A percentile compares a stretch with the other conserved stretches of the same genome.
Evolutionary conservation across 2,888 invertebrate genomes (phyloP).

Genomic region (Caradrina clavipalpis): DNA sequence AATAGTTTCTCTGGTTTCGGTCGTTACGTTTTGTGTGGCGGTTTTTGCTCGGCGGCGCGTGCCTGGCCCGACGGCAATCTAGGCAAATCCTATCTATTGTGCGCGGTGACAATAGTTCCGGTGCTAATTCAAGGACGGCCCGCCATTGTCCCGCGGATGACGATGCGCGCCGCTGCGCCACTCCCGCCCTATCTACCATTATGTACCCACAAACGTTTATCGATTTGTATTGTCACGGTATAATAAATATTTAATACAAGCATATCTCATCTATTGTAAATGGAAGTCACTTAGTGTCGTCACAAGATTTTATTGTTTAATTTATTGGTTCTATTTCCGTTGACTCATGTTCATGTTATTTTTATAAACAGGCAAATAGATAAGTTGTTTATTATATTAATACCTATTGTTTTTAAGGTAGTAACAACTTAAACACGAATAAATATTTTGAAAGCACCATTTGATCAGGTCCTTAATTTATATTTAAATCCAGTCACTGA

Average conservation of each 20-base stretch:
- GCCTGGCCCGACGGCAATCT: conserved; percentile 77
- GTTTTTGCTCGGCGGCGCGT: conserved; percentile 77
- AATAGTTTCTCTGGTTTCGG: conserved; percentile 50
- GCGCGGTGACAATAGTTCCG: conserved; percentile 85
- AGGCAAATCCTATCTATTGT: conserved; percentile 87
- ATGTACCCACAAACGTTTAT: conserved; percentile 62
- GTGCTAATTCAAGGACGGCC: conserved; percentile 87
- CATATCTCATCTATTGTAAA: conserved; percentile 38
- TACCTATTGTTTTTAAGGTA: neutral
- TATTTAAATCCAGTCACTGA: neutral
- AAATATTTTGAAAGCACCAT: neutral
- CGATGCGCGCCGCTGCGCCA: conserved; percentile 67
- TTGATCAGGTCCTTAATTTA: neutral
- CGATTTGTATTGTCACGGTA: conserved; percentile 56
- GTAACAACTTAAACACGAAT: neutral
- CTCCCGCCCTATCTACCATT: conserved; percentile 65
- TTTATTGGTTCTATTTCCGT: conserved; percentile 42
- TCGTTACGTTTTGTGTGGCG: conserved; percentile 69
- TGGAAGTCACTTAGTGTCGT: conserved; percentile 41
- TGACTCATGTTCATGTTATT: conserved; percentile 23
- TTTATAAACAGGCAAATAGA: conserved; percentile 6
- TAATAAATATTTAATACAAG: conserved; percentile 58
- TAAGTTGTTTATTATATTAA: neutral
- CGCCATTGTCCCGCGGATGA: conserved; percentile 80
- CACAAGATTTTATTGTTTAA: conserved; percentile 41